Evolutionary conservation across 1,140 invertebrate genomes (phyloP).

Genomic region (Rhynchophorus ferrugineus): DNA sequence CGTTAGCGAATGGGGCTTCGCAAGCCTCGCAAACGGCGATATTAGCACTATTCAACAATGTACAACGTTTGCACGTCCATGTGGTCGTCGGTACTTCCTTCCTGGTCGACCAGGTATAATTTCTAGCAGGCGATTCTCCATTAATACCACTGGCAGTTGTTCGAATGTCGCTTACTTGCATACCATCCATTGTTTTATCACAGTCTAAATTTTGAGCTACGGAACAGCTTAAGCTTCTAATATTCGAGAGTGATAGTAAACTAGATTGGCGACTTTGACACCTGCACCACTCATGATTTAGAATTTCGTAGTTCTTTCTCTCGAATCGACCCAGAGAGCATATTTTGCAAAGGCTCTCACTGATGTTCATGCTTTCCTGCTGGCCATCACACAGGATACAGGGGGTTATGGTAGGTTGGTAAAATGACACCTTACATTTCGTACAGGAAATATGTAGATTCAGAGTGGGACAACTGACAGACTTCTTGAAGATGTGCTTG

Average conservation of each 20-base stretch:
- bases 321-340: slow-evolving; percentile 33
- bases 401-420: slow-evolving; percentile 12
- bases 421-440: slow-evolving; percentile 21
- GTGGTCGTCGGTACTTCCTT: slow-evolving; percentile 40
- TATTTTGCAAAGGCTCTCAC: slow-evolving; percentile 35
- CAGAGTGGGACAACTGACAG: slow-evolving; percentile 23
- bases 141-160: slow-evolving; percentile 39
- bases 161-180: slow-evolving; percentile 33
- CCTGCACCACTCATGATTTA: slow-evolving; percentile 34
- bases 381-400: slow-evolving; percentile 32
- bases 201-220: slow-evolving; percentile 31
- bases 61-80: slow-evolving; percentile 85
- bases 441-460: slow-evolving; percentile 12
- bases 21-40: slow-evolving; percentile 54
- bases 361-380: slow-evolving; percentile 33
- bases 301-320: slow-evolving; percentile 27
- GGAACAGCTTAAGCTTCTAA: slow-evolving; percentile 37
- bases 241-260: slow-evolving; percentile 33
- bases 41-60: slow-evolving; percentile 65
- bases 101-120: slow-evolving; percentile 32
- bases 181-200: slow-evolving; percentile 33
- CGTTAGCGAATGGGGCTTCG: slow-evolving; percentile 50
- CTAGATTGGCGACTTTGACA: slow-evolving; percentile 29
- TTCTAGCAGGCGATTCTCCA: slow-evolving; percentile 16
- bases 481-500: slow-evolving; percentile 14